Evolutionary conservation across 1,140 invertebrate species (phyloP).

Genomic region (Triops longicaudatus): DNA sequence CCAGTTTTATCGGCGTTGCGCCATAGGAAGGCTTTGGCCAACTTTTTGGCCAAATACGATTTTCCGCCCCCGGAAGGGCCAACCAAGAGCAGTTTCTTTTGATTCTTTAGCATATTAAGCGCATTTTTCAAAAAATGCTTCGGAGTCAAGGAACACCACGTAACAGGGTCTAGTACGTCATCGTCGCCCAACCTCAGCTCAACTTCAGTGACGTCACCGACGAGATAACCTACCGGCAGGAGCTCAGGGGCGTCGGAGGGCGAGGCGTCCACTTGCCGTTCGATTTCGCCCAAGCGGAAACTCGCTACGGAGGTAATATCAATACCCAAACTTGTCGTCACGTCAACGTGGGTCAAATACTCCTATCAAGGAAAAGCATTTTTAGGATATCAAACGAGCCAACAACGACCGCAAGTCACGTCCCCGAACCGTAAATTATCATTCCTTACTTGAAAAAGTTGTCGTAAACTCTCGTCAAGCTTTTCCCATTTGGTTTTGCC

Average conservation of each 20-base stretch:
- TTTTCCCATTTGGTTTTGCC: conserved; percentile 92
- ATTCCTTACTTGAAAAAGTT: conserved; percentile 70
- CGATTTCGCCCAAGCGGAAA: conserved; percentile 84
- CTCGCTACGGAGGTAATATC: conserved; percentile 79
- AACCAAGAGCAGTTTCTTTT: conserved; percentile 85
- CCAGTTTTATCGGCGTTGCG: conserved; percentile 57
- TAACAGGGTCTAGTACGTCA: not conserved
- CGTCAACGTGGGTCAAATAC: conserved; percentile 85
- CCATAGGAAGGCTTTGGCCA: conserved; percentile 68
- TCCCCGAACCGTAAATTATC: not conserved
- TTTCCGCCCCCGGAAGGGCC: conserved; percentile 96
- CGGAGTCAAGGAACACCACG: conserved; percentile 3
- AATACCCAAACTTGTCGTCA: conserved; percentile 79
- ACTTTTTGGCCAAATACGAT: conserved; percentile 87
- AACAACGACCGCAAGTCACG: not conserved
- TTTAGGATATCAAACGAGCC: not conserved
- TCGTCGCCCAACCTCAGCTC: conserved; percentile 67
- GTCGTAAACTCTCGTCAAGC: conserved; percentile 78
- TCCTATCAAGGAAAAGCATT: conserved; percentile 46
- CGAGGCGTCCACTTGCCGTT: conserved; percentile 46
- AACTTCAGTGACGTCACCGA: conserved; percentile 65
- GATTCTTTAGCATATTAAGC: conserved; percentile 53
- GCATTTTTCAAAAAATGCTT: conserved; percentile 3
- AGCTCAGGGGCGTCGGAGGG: conserved; percentile 62
- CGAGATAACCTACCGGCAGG: conserved; percentile 84